Base-by-base conservation (phyloP, 2,888 invertebrate genomes). In the Ligdia adustata region DNA sequence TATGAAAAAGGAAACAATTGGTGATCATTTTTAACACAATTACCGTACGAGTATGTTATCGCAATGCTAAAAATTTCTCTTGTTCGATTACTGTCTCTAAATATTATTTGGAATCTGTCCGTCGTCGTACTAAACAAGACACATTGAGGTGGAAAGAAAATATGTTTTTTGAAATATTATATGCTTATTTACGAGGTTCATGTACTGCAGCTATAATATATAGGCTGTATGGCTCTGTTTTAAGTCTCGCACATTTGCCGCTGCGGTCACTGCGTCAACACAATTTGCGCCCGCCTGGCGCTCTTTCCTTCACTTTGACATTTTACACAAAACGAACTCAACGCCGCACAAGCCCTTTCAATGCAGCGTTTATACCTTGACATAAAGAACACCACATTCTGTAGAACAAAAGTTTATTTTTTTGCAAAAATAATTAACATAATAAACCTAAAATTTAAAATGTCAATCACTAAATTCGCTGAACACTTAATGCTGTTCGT, bases 241-340 rank as follows among this genome's bases (percentile, higher is more conserved):
- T 31, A 31, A 24, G 48, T 38, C 54, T 44, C 40, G 52, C 57
- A 41, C 58, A 54, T 60, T 56, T 54, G 62, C 55, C 58, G 63
- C 71, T 65, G 69, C 72, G 76, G 71, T 77, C 79, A 73, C 71
- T 76, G 76, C 78, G 79, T 83, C 82, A 77, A 82, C 78, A 79
- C 79, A 79, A 82, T 82, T 79, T 68, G 66, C 72, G 58, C 68
- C 60, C 67, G 58, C 60, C 69, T 68, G 70, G 68, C 65, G 70
- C 66, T 72, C 70, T 72, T 71, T 69, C 75, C 80, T 79, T 77
- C 64, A 72, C 79, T 80, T 79, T 86, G 85, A 87, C 85, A 85
- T 87, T 88, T 82, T 68, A 72, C 73, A 77, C 75, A 75, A 80
- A 80, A 80, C 72, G 62, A 71, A 76, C 72, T 71, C 81, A 79